These are phyloP conservation scores for Phocides pigmalion DNA, from an alignment of 1,140 invertebrate genomes.

Conservation along the genomic window DNA sequence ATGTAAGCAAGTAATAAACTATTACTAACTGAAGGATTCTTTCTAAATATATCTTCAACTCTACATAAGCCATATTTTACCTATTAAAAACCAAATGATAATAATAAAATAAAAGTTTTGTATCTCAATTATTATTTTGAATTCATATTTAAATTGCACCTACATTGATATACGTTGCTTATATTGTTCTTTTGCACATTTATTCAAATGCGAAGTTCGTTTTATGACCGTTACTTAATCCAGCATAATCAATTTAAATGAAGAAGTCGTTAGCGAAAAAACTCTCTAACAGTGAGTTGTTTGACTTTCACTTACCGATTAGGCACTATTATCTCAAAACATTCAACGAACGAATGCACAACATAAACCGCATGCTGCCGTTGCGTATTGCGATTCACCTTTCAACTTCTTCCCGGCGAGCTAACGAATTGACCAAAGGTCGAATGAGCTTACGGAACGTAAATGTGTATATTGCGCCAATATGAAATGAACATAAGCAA, in stretches of 20 bases:
- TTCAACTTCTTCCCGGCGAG: background rate
- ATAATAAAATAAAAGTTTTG: too few relatives aligned
- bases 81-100: too few relatives aligned
- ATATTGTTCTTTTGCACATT: too few relatives aligned
- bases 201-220: background rate
- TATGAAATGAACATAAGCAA: too few relatives aligned
- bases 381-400: background rate
- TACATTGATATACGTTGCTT: too few relatives aligned
- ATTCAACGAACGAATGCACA: conserved; percentile 7
- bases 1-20: too few relatives aligned
- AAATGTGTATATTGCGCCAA: too few relatives aligned
- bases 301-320: conserved; percentile 37
- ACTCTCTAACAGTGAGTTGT: conserved; percentile 14
- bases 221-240: conserved; percentile 31
- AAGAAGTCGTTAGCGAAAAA: conserved; percentile 37
- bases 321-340: conserved; percentile 24
- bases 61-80: too few relatives aligned
- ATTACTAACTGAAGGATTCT: too few relatives aligned
- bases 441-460: background rate
- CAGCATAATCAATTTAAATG: conserved; percentile 34
- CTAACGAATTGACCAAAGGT: background rate
- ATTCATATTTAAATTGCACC: too few relatives aligned
- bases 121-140: too few relatives aligned
- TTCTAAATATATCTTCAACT: too few relatives aligned
- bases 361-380: background rate